Percentiles rank a stretch among this genome's conserved stretches.
phyloP scores from a whole-genome alignment of 92 coral and sea anemone genomes.

The Paragorgia papillata region DNA sequence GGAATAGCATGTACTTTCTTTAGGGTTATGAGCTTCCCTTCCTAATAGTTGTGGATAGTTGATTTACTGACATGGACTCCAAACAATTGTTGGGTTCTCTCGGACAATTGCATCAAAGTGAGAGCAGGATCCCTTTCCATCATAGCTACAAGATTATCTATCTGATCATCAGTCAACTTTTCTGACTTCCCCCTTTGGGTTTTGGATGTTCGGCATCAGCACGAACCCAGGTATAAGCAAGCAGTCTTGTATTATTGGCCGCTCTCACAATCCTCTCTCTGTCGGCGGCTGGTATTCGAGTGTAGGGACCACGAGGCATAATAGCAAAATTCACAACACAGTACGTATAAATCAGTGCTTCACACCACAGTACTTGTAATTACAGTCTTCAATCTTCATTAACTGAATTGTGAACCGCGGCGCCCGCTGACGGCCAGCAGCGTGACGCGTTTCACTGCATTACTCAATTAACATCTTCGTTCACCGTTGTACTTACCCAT shows the following conservation, averaged over 20 bases:
- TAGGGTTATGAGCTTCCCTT: slow-evolving; percentile 54
- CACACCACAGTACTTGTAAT: too few relatives aligned
- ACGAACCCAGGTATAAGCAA: slow-evolving; percentile 39
- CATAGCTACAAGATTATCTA: slow-evolving; percentile 29
- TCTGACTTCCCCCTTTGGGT: slow-evolving; percentile 42
- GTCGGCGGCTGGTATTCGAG: slow-evolving; percentile 29
- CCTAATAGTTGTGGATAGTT: too few relatives aligned
- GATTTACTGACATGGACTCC: slow-evolving; percentile 45
- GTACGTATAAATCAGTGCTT: too few relatives aligned
- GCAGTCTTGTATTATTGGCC: slow-evolving; percentile 37
- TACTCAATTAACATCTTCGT: too few relatives aligned
- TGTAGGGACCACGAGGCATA: too few relatives aligned
- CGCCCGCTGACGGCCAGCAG: too few relatives aligned
- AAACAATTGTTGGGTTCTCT: slow-evolving; percentile 18
- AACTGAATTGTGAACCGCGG: too few relatives aligned
- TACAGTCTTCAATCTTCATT: too few relatives aligned
- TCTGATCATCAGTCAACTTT: too few relatives aligned
- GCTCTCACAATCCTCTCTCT: slow-evolving; percentile 30
- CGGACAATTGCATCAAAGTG: slow-evolving; percentile 39
- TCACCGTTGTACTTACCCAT: too few relatives aligned
- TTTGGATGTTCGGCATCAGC: slow-evolving; percentile 22
- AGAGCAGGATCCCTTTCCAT: slow-evolving; percentile 36
- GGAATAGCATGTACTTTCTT: slow-evolving; percentile 52
- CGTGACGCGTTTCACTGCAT: too few relatives aligned
- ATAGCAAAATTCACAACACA: neutral